A percentile compares a stretch with the other conserved stretches of the same genome.
Evolutionary conservation across 1,140 invertebrate genomes (phyloP).

Genomic region (Bombus breviceps): DNA sequence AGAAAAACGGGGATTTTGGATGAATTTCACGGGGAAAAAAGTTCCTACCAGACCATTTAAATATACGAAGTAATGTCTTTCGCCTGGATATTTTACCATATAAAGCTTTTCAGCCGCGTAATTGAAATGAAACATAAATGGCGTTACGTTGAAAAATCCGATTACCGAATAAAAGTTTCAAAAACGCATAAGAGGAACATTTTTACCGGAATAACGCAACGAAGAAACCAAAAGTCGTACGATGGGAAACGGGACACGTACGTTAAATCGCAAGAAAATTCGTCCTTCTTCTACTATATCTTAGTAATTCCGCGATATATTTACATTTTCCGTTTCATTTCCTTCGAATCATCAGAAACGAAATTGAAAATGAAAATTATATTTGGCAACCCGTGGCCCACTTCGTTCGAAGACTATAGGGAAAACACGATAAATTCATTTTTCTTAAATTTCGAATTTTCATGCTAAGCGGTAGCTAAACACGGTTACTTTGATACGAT

Average conservation of each 20-base stretch:
- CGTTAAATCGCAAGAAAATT: background rate
- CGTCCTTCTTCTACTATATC: background rate
- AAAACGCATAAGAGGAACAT: background rate
- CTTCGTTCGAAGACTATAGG: background rate
- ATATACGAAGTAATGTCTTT: background rate
- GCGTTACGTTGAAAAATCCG: constrained; percentile 25
- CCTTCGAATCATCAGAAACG: background rate
- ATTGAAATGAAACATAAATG: constrained; percentile 25
- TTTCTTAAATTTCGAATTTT: background rate
- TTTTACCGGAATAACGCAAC: background rate
- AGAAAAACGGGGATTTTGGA: background rate
- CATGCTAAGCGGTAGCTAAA: background rate
- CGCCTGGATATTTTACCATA: constrained; percentile 4
- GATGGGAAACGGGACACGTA: background rate
- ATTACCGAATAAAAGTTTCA: constrained; percentile 23
- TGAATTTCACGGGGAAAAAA: constrained; percentile 10
- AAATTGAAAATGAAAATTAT: background rate
- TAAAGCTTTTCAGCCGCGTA: constrained; percentile 2
- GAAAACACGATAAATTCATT: background rate
- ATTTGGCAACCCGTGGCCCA: background rate
- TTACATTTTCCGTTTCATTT: background rate
- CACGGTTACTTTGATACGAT: background rate
- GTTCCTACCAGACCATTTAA: background rate
- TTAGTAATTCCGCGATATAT: background rate
- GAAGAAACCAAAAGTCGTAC: background rate